phyloP scores from a whole-genome alignment of 2,113 vertebrate genomes.

The Cathartes aura region DNA sequence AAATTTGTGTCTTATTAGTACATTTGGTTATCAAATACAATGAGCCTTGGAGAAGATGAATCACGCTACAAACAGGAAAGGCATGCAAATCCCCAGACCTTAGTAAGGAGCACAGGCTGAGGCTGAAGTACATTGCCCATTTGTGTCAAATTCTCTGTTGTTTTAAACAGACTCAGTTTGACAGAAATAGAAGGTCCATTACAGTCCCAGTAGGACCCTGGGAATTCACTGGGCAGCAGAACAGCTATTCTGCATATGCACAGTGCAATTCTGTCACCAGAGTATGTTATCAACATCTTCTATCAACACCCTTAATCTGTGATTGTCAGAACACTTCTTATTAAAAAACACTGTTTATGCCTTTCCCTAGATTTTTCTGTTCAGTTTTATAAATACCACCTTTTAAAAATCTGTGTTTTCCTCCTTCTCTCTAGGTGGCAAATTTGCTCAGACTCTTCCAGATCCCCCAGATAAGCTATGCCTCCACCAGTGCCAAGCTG shows the following conservation, averaged over 20 bases:
- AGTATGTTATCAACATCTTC: not conserved
- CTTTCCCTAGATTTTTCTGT: not conserved
- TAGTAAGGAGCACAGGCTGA: not conserved
- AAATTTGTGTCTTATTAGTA: not conserved
- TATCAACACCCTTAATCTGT: not conserved
- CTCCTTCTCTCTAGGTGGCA: slow-evolving; percentile 83
- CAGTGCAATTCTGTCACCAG: not conserved
- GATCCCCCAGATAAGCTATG: slow-evolving; percentile 98
- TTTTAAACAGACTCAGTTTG: not conserved
- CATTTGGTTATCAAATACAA: not conserved
- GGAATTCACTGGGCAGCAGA: not conserved
- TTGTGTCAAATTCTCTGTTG: not conserved
- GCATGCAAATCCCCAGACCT: not conserved
- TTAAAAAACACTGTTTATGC: not conserved
- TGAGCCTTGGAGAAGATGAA: not conserved
- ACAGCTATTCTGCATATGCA: not conserved
- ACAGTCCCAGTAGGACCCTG: not conserved
- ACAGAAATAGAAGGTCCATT: not conserved
- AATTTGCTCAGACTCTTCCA: slow-evolving; percentile 97
- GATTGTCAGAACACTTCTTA: not conserved
- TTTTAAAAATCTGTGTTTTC: not conserved
- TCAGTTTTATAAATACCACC: not conserved
- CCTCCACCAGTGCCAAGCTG: slow-evolving; percentile 97
- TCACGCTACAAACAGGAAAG: not conserved
- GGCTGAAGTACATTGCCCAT: not conserved